Evolutionary conservation across 2,113 vertebrate genomes (phyloP), one percentile per base, ranked within the genome.

Genomic region (Chaenogobius annularis): DNA sequence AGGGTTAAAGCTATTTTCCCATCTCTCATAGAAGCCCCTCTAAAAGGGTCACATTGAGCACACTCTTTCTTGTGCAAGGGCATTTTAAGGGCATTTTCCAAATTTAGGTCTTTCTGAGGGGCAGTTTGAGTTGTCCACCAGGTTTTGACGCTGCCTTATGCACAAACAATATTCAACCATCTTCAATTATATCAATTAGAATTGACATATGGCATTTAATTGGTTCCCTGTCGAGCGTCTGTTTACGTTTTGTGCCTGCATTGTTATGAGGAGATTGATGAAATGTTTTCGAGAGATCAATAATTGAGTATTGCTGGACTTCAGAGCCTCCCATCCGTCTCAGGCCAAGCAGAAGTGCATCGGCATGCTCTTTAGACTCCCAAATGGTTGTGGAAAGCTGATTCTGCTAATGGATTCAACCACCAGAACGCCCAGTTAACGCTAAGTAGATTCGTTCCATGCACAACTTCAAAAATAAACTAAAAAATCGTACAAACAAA

Each of bases 341-440:
- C 72, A 71, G 69, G 63, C 75, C 66, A 69, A 71, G 77, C 69
- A 78, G 68, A 71, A 80, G 85, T 56, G 63, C 71, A 72, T 80
- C 58, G 69, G 58, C 54, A 73, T 70, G 72, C 17, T 64, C 69
- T 71, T 81, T 79, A 85, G 74, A 85, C 79, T 76, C 74, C 0
- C 15, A 66, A 84, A 68, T 83, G 81, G 72, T 65, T 77, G 65
- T 80, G 77, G 77, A 74, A 83, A 67, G 78, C 81, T 87, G 82
- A 87, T 81, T 84, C 75, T 73, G 72, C 66, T 84, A 84, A 87
- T 75, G 83, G 79, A 58, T 75, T 83, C 78, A 83, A 74, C 69
- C 48, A 64, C 14, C 9, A 56, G 68, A 64, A 58, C 15, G 58
- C 48, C 26, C 17, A 72, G 72, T 79, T 78, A 77, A 82, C 70